These are phyloP conservation scores for Eriosoma lanigerum DNA, from an alignment of 1,140 invertebrate genomes.

Conservation along the genomic window DNA sequence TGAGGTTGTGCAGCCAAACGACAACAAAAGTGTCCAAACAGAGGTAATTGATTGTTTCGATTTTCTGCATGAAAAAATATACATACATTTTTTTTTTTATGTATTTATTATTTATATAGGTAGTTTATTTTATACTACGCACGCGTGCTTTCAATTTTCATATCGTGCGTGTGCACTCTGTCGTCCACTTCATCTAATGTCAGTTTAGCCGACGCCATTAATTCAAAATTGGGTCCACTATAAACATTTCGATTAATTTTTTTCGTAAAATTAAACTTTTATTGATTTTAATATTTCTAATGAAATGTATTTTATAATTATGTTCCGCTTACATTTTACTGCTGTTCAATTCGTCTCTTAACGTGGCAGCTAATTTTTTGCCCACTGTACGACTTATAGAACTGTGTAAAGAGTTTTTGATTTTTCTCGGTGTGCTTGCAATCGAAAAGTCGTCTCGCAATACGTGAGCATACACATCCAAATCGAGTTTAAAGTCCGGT, in stretches of 20 bases:
- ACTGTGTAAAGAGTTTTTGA: slow-evolving; percentile 70
- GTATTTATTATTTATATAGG: neutral
- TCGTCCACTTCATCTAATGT: slow-evolving; percentile 66
- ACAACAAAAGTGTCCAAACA: slow-evolving; percentile 76
- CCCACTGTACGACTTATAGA: slow-evolving; percentile 72
- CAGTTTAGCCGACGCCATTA: slow-evolving; percentile 68
- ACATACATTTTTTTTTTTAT: neutral
- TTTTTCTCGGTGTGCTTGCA: slow-evolving; percentile 68
- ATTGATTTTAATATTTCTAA: too few species aligned
- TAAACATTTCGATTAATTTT: too few species aligned
- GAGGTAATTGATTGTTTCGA: slow-evolving; percentile 64
- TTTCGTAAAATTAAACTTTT: neutral
- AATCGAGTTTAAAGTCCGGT: slow-evolving; percentile 66
- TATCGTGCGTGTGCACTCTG: slow-evolving; percentile 63
- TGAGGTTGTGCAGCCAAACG: slow-evolving; percentile 70
- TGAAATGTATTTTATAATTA: neutral
- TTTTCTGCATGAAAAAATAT: slow-evolving; percentile 60
- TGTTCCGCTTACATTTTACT: slow-evolving; percentile 60
- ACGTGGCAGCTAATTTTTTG: slow-evolving; percentile 64
- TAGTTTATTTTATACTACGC: slow-evolving; percentile 52
- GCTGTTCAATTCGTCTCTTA: slow-evolving; percentile 63
- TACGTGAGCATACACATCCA: slow-evolving; percentile 72
- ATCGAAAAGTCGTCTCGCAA: slow-evolving; percentile 71
- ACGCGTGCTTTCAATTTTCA: slow-evolving; percentile 62
- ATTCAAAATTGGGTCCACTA: slow-evolving; percentile 71